Evolutionary conservation across 2,113 vertebrate species (phyloP), one percentile per base, ranked within the genome.

Genomic region (Fregata magnificens): DNA sequence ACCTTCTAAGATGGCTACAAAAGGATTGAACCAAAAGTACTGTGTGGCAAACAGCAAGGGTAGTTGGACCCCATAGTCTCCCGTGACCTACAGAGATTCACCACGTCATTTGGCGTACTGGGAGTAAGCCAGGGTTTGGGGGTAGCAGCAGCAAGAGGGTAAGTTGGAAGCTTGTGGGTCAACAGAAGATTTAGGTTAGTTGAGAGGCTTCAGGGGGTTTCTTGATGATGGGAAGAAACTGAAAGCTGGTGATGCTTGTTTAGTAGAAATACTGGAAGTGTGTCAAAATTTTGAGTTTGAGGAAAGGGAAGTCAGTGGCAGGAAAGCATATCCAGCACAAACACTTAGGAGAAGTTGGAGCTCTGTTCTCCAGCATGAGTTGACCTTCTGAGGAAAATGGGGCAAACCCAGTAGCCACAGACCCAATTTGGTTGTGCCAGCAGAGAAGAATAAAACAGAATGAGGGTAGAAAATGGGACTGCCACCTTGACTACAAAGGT

Each of bases 61-160:
- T 82, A 38, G 38, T 25, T 94, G 76, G 53, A 49, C 24, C 19
- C 13, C 31, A 2, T 44, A 14, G 38, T 40, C 26, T 82, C 15
- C 13, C 1, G 3, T 24, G 53, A 47, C 16, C 65, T 77, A 16
- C 13, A 31, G 47, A 62, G 44, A 29, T 50, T 82, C 21, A 66
- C 20, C 11, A 5, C 1, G 1, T 69, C 16, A 13, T 55, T 63
- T 36, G n/a, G 17, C 2, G 0, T 65, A 49, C 12, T 67, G 36
- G 36, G 61, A 82, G 25, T n/a, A 67, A 78, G 18, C 44, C 13
- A 32, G 53, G 11, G 50, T 29, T 65, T 74, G 71, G 72, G 45
- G 45, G 42, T 21, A 70, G 24, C 53, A 62, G 50, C 28, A 74
- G 65, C 49, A 59, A 69, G 28, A 65, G 55, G 14, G 13, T 58